A percentile compares a stretch with the other conserved stretches of the same genome.
Evolutionary conservation across 2,888 invertebrate genomes (phyloP).

Genomic region (Chesias legatella): DNA sequence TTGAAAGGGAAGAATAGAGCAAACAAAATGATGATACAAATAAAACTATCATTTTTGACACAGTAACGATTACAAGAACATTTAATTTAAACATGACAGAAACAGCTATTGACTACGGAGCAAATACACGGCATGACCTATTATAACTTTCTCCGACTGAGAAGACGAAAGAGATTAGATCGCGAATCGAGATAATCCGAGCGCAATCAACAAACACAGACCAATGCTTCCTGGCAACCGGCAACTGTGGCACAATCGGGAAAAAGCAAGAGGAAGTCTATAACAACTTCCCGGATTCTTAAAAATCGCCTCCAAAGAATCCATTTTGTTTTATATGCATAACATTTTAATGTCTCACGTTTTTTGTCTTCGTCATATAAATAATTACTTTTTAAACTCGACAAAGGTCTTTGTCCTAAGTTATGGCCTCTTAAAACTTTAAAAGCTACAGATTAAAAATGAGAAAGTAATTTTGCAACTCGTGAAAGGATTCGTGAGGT

Average conservation of each 20-base stretch:
- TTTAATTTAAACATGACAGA: conserved; percentile 24
- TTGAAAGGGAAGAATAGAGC: too few species aligned
- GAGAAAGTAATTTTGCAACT: conserved; percentile 15
- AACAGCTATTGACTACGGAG: conserved; percentile 24
- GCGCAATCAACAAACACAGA: conserved; percentile 59
- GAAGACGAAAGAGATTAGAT: conserved; percentile 56
- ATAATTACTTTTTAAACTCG: conserved; percentile 9
- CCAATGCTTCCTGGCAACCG: conserved; percentile 58
- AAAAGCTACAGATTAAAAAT: conserved; percentile 23
- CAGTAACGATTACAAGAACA: conserved; percentile 10
- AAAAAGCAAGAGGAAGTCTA: conserved; percentile 50
- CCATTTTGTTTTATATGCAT: conserved; percentile 3
- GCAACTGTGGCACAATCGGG: conserved; percentile 48
- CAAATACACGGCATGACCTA: conserved; percentile 32
- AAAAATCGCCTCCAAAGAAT: conserved; percentile 26
- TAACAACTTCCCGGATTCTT: conserved; percentile 40
- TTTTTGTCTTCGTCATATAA: conserved; percentile 6
- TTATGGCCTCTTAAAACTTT: conserved; percentile 31
- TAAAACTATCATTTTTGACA: conserved; percentile 7
- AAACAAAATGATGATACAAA: too few species aligned
- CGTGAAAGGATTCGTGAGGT: conserved; percentile 17
- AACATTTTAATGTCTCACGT: conserved; percentile 1
- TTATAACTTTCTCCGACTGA: conserved; percentile 61
- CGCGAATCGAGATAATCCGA: conserved; percentile 51
- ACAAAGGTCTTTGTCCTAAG: conserved; percentile 26